A percentile compares a stretch with the other conserved stretches of the same genome.
Conservation (phyloP, 1,140 invertebrate genomes). For the Eurosta solidaginis region DNA sequence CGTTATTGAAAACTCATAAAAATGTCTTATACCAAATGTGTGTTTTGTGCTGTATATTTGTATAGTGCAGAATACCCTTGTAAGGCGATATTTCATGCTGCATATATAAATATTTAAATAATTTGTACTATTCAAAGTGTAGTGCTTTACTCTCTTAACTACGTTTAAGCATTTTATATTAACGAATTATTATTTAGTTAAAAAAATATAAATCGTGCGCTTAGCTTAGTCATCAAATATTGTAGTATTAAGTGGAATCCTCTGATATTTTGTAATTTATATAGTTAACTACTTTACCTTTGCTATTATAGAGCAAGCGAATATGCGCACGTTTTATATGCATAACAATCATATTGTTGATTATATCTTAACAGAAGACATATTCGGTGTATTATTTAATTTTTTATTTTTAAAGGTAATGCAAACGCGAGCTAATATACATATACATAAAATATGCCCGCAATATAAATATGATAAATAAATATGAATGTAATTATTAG, state of each 20-base stretch:
- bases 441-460: background rate
- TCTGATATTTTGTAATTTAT: conserved; percentile 1
- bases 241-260: conserved; percentile 11
- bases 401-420: background rate
- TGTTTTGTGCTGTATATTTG: background rate
- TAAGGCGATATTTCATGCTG: background rate
- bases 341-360: conserved; percentile 11
- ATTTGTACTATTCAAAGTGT: background rate
- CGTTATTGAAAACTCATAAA: background rate
- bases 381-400: conserved; percentile 1
- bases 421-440: background rate
- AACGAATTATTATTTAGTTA: background rate
- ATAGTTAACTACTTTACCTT: background rate
- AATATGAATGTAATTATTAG: background rate
- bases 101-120: too few species aligned
- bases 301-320: background rate
- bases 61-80: background rate
- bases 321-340: background rate
- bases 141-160: conserved; percentile 16
- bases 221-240: conserved; percentile 24
- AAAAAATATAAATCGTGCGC: conserved; percentile 15
- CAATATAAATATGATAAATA: background rate
- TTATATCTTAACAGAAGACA: conserved; percentile 13
- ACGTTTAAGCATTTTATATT: conserved; percentile 22
- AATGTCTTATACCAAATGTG: background rate